phyloP scores from a whole-genome alignment of 2,113 vertebrate genomes.

The Protobothrops flavoviridis region DNA sequence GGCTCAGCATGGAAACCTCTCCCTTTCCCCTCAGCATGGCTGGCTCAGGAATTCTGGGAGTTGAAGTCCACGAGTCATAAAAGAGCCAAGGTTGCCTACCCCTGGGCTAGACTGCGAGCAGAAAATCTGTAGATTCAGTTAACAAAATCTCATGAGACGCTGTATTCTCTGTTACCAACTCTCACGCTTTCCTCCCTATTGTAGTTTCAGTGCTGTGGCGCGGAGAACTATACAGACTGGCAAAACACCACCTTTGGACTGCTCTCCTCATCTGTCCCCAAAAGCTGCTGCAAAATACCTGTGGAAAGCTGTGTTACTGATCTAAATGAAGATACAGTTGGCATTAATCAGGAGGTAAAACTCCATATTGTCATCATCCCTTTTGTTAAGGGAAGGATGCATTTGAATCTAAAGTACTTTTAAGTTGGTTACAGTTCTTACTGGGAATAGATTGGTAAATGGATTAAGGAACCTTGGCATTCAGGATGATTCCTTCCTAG shows the following conservation, averaged over 20 bases:
- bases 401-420: background rate
- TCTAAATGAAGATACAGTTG: background rate
- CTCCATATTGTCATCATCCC: background rate
- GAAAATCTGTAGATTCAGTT: background rate
- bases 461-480: background rate
- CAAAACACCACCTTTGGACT: slow-evolving; percentile 21
- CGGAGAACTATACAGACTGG: slow-evolving; percentile 33
- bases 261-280: slow-evolving; percentile 25
- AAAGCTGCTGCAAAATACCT: slow-evolving; percentile 44
- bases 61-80: too few relatives aligned
- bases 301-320: slow-evolving; percentile 17
- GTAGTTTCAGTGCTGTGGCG: slow-evolving; percentile 39
- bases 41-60: too few relatives aligned
- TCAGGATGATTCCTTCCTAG: background rate
- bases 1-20: too few relatives aligned
- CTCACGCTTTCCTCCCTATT: background rate
- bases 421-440: background rate
- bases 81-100: too few relatives aligned
- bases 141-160: background rate
- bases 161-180: background rate
- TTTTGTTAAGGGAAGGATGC: background rate
- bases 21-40: too few relatives aligned
- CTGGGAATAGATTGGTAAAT: background rate
- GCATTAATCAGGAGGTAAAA: slow-evolving; percentile 29
- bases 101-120: background rate